These are phyloP conservation scores for Bombyx mandarina DNA, from an alignment of 1,140 invertebrate species.

Conservation along the genomic window DNA sequence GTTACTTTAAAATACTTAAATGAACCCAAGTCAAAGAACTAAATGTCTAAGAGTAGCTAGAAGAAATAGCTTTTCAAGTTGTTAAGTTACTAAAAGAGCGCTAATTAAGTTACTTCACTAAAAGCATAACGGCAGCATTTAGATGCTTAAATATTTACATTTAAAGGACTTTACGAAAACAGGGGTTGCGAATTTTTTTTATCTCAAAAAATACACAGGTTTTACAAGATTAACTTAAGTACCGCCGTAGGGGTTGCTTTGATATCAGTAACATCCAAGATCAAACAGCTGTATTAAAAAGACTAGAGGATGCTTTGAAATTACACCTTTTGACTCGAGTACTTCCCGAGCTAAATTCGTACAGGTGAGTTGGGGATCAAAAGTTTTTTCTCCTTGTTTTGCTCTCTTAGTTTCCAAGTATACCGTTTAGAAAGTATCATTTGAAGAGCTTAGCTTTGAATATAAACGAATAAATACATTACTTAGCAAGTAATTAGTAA, in stretches of 20 bases:
- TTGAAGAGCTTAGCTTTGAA: too few species aligned
- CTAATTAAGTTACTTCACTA: neutral
- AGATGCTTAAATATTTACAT: constrained; percentile 32
- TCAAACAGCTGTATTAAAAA: constrained; percentile 37
- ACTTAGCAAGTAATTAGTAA: too few species aligned
- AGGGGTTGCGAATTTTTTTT: constrained; percentile 30
- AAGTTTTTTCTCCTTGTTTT: too few species aligned
- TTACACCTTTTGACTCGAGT: constrained; percentile 11
- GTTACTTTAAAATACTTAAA: too few species aligned
- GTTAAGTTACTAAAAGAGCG: constrained; percentile 15
- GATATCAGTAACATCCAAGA: constrained; percentile 35
- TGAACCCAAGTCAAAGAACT: too few species aligned
- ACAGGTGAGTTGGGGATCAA: too few species aligned
- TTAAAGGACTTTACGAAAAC: constrained; percentile 29
- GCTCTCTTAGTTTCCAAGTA: too few species aligned
- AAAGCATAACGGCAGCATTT: constrained; percentile 5
- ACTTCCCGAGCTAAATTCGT: too few species aligned
- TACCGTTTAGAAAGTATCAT: too few species aligned
- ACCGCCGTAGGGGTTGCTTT: constrained; percentile 30
- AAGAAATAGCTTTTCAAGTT: too few species aligned
- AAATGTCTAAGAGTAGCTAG: too few species aligned
- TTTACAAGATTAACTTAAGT: constrained; percentile 35
- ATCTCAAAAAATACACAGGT: constrained; percentile 39
- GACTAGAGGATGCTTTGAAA: constrained; percentile 18
- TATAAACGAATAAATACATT: too few species aligned